Evolutionary conservation across 2,113 vertebrate species (phyloP).

Genomic region (Merops nubicus): DNA sequence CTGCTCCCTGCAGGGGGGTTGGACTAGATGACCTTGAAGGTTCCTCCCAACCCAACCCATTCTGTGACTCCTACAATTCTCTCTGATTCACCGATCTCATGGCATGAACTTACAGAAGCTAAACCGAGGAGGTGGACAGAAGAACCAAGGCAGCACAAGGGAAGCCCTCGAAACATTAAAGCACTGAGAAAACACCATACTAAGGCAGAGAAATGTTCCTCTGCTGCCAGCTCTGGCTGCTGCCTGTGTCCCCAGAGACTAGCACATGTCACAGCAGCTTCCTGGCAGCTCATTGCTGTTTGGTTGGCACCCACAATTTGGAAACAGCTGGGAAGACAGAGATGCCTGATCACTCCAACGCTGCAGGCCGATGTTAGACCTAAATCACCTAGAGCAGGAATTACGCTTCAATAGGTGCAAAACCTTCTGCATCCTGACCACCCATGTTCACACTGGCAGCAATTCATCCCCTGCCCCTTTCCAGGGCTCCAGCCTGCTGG

Average conservation of each 20-base stretch:
- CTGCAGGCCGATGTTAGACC: too few relatives aligned
- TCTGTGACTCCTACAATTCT: too few relatives aligned
- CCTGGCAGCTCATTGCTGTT: not conserved
- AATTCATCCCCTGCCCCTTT: fast-evolving
- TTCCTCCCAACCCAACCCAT: not conserved
- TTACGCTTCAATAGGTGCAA: not conserved
- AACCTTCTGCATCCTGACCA: not conserved
- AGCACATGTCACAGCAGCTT: not conserved
- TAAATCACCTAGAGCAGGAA: not conserved
- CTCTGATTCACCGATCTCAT: too few relatives aligned
- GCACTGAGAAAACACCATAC: too few relatives aligned
- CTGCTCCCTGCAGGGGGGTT: too few relatives aligned
- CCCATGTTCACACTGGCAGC: not conserved
- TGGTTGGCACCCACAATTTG: not conserved
- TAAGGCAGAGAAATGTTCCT: not conserved
- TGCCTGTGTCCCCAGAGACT: fast-evolving
- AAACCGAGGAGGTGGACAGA: not conserved
- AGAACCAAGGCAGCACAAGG: not conserved
- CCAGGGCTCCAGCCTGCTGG: not conserved
- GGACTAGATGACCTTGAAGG: too few relatives aligned
- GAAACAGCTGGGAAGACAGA: not conserved
- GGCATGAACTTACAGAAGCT: too few relatives aligned
- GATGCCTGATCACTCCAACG: too few relatives aligned
- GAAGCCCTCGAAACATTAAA: too few relatives aligned
- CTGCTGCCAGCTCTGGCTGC: not conserved